Evolutionary conservation across 1,140 invertebrate species (phyloP), one percentile per base, ranked within the genome.

Genomic region (Lasioglossum baleicum): DNA sequence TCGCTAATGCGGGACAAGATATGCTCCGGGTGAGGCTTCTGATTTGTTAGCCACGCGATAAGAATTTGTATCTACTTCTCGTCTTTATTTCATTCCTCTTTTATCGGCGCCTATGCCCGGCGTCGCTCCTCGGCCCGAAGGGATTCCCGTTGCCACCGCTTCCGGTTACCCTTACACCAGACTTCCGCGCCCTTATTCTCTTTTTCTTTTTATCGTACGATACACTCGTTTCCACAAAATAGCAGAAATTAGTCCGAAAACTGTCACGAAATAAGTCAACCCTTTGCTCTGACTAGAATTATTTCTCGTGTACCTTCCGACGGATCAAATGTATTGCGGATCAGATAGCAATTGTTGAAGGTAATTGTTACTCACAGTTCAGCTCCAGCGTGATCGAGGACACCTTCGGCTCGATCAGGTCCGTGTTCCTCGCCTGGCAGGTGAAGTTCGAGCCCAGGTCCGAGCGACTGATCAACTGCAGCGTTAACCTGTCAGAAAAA

Each of bases 391-490:
- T 94, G 71, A 97, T 95, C 22, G 95, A 95, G 5, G 95, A 94
- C 89, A 96, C 95, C 88, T 95, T 96, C 13, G 97, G 95, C 85
- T 96, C 95, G 44, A 96, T 95, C 40, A 97, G 94, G 84, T 95
- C 94, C 10, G 97, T 97, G 91, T 98, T 98, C 82, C 95, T 94
- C 15, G 97, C 96, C 89, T 97, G 96, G 90, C 97, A 98, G 58
- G 96, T 97, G 90, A 97, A 97, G 83, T 96, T 95, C 3, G 96
- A 95, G 76, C 96, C 95, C 75, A 97, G 95, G 92, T 98, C 96
- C n/a, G 95, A 95, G 51, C 97, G 94, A 42, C 95, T 94, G 71
- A 98, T 94, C 20, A 95, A 94, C 48, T 95, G 95, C 94, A 97
- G 96, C 65, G 95, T 94, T 63, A 98, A 94, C 82, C 96, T 92